Conservation (phyloP, 1,140 invertebrate species). For the Drosophila arawakana region DNA sequence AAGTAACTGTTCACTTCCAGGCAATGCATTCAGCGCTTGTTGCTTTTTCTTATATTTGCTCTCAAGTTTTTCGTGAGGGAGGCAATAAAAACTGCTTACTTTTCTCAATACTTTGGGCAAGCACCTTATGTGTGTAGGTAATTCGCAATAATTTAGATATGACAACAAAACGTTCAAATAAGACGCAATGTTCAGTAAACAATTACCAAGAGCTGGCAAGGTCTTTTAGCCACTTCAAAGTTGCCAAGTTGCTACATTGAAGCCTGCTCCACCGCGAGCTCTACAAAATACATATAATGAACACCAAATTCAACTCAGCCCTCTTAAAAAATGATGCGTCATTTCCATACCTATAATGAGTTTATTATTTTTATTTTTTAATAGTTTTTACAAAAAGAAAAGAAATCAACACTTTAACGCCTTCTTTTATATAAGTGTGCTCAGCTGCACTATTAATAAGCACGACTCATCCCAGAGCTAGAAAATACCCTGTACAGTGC, state of each 20-base stretch:
- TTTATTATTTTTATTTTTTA: not conserved
- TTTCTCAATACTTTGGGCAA: not conserved
- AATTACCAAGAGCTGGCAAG: slow-evolving; percentile 32
- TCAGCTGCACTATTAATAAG: slow-evolving; percentile 5
- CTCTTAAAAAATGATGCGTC: slow-evolving; percentile 59
- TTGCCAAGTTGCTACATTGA: slow-evolving; percentile 32
- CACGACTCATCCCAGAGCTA: slow-evolving; percentile 1
- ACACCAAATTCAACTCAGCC: slow-evolving; percentile 11
- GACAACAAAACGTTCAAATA: slow-evolving; percentile 14
- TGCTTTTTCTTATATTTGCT: not conserved
- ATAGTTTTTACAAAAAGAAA: slow-evolving; percentile 29
- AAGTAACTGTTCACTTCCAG: not conserved
- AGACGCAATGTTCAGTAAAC: slow-evolving; percentile 11
- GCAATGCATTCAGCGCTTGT: not conserved
- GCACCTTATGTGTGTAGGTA: not conserved
- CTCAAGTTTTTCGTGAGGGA: not conserved
- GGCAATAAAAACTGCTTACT: not conserved
- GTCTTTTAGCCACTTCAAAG: slow-evolving; percentile 34
- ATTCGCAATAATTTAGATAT: slow-evolving; percentile 33
- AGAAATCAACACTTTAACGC: not conserved
- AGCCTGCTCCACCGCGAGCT: slow-evolving; percentile 39
- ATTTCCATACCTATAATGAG: slow-evolving; percentile 31
- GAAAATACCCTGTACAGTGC: not conserved
- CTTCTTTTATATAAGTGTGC: slow-evolving; percentile 11
- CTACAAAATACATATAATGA: slow-evolving; percentile 33